phyloP scores from a whole-genome alignment of 2,888 invertebrate genomes.

The Galerucella calmariensis region DNA sequence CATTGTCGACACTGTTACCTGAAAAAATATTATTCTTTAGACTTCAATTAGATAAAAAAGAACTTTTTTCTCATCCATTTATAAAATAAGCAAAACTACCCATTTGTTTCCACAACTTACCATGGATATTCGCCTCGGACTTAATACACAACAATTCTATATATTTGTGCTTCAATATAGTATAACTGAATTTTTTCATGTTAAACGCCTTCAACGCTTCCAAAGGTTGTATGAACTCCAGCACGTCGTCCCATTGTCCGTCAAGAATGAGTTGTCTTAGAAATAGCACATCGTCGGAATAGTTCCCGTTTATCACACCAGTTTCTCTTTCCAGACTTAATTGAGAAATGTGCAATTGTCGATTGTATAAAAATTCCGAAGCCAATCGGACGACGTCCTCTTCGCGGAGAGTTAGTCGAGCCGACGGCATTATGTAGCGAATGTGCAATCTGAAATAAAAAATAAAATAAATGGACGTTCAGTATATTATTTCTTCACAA shows the following conservation, averaged over 20 bases:
- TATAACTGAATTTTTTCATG: slow-evolving; percentile 84
- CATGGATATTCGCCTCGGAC: slow-evolving; percentile 86
- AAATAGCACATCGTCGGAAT: slow-evolving; percentile 93
- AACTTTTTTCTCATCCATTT: too few relatives aligned
- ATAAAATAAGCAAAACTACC: too few relatives aligned
- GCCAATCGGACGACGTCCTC: slow-evolving; percentile 89
- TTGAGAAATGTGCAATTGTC: slow-evolving; percentile 92
- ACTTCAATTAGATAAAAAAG: neutral
- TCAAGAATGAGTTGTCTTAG: slow-evolving; percentile 94
- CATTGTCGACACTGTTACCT: slow-evolving; percentile 84
- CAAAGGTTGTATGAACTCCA: slow-evolving; percentile 95
- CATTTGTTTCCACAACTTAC: slow-evolving; percentile 8
- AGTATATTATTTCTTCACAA: too few relatives aligned
- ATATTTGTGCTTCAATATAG: slow-evolving; percentile 92
- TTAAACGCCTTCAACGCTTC: slow-evolving; percentile 86
- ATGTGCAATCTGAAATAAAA: slow-evolving; percentile 62
- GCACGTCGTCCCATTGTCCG: slow-evolving; percentile 97
- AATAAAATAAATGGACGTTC: neutral
- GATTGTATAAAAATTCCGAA: slow-evolving; percentile 87
- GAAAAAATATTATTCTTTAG: neutral
- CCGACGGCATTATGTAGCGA: slow-evolving; percentile 79
- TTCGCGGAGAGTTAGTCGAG: slow-evolving; percentile 86
- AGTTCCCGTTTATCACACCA: slow-evolving; percentile 93
- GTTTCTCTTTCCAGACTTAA: slow-evolving; percentile 93
- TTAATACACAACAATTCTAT: slow-evolving; percentile 93